phyloP scores from a whole-genome alignment of 2,888 invertebrate genomes.

The Rotaria magnacalcarata region DNA sequence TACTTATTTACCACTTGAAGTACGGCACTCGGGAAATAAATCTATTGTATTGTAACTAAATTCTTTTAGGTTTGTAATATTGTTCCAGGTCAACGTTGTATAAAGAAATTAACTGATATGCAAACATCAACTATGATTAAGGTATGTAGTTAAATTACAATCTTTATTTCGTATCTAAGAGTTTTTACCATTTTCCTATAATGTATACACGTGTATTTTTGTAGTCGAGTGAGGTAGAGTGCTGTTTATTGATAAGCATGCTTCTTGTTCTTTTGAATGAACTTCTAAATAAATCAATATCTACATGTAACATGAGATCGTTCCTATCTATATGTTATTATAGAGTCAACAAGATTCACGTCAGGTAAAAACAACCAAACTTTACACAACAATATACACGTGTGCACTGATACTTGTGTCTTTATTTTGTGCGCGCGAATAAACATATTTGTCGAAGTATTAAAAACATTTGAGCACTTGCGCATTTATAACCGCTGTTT shows the following conservation, averaged over 20 bases:
- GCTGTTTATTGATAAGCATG: not conserved
- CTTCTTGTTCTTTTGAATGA: not conserved
- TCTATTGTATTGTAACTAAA: too few relatives aligned
- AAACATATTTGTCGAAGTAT: not conserved
- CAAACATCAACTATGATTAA: slow-evolving; percentile 99
- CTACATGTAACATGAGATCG: not conserved
- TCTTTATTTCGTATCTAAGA: not conserved
- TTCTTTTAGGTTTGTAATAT: slow-evolving; percentile 68
- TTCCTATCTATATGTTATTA: slow-evolving; percentile 30
- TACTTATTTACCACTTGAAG: slow-evolving; percentile 94
- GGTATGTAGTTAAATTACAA: slow-evolving; percentile 48
- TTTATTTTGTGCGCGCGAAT: not conserved
- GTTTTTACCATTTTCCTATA: not conserved
- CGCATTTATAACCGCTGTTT: slow-evolving; percentile 8
- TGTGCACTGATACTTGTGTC: not conserved
- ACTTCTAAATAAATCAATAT: not conserved
- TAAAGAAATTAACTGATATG: slow-evolving; percentile 99
- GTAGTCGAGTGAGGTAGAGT: slow-evolving; percentile 36
- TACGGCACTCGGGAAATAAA: slow-evolving; percentile 49
- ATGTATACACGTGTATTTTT: not conserved
- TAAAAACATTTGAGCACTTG: not conserved
- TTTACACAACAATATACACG: not conserved
- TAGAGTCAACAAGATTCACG: slow-evolving; percentile 30
- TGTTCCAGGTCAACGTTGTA: slow-evolving; percentile 96
- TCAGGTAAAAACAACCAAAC: not conserved